These are phyloP conservation scores for Hydrolagus affinis DNA, from an alignment of 2,113 vertebrate genomes.

Conservation along the genomic window DNA sequence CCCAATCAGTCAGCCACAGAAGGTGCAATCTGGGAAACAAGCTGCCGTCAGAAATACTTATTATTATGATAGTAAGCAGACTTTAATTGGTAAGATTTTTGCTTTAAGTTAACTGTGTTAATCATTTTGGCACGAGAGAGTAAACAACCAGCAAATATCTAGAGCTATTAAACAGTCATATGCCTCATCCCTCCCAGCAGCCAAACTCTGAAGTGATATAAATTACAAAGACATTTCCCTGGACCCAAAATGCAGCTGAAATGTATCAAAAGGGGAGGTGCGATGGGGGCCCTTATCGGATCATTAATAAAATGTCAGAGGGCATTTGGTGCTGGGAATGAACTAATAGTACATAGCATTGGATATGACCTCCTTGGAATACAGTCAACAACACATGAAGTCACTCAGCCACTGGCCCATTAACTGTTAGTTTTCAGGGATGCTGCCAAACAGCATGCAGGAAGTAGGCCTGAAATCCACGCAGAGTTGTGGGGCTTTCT, in stretches of 20 bases:
- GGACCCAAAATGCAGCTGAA: neutral
- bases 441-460: neutral
- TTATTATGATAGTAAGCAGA: neutral
- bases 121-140: neutral
- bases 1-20: neutral
- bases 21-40: neutral
- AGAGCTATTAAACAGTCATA: neutral
- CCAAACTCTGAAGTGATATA: neutral
- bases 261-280: neutral
- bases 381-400: slow-evolving; percentile 19
- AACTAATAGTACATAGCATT: neutral
- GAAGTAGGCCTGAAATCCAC: neutral
- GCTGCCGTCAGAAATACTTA: neutral
- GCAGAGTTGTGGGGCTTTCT: neutral
- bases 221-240: neutral
- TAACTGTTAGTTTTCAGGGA: slow-evolving; percentile 3
- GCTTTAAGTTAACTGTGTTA: neutral
- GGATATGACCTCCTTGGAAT: neutral
- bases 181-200: neutral
- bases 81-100: neutral
- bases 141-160: slow-evolving; percentile 17
- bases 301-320: slow-evolving; percentile 1
- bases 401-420: neutral
- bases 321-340: neutral
- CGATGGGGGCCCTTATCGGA: neutral